Base-by-base conservation (phyloP, 2,797 vertebrate genomes). In the Epinephelus coioides region DNA sequence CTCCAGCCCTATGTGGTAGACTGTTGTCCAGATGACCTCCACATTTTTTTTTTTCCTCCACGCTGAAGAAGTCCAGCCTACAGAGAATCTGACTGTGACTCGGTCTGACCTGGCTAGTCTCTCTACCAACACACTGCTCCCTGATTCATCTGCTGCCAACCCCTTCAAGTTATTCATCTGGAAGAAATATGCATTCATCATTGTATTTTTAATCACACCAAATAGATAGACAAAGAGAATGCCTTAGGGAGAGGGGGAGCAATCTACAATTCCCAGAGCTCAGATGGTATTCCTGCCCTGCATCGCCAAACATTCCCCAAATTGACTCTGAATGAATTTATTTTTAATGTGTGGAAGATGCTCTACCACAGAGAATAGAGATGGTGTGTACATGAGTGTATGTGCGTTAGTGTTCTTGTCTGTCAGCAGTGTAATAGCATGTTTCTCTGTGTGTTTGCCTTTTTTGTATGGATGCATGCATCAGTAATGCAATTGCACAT, bases 121-220 rank as follows among this genome's bases (percentile, higher is more conserved):
- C 86, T 92, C 88, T 82, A 89, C 91, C 91, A 93, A 93, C 83
- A 91, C 92, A 82, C 91, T 91, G 89, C 85, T 92, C 83, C 90
- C 91, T 70, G 93, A 93, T 94, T 95, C 91, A 95, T 95, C 94
- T 92, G 76, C 94, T 95, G 95, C 94, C 94, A 95, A 93, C 86
- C 93, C 89, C 93, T 94, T 93, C 94, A 94, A 95, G 94, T 95
- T 95, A 95, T 95, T 96, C 95, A 95, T 96, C 94, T 95, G 94
- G 92, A 95, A 94, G 92, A 93, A 95, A 95, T 94, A 94, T 95
- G 95, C 93, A 95, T 96, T 95, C 94, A 95, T 95, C 94, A 95
- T 95, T 96, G 94, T 96, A 95, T 96, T 96, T 96, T 96, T 95
- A 96, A 96, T 96, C 95, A 95, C 94, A 95, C 94, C 94, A 95